phyloP scores from a whole-genome alignment of 1,140 invertebrate species.

The Carposina sasakii region DNA sequence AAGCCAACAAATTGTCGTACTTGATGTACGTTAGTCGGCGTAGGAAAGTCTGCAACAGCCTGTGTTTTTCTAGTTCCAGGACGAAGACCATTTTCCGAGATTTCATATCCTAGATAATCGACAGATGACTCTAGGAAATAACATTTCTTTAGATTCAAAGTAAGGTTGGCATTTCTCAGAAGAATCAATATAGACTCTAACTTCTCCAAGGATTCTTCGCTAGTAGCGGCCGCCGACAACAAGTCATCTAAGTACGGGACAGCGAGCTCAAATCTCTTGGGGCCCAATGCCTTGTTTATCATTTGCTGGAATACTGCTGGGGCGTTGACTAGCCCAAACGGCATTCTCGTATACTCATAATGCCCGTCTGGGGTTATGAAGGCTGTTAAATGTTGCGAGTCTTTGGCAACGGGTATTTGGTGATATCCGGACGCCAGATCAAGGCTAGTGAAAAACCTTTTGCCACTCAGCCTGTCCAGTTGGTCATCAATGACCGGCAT shows the following conservation, averaged over 20 bases:
- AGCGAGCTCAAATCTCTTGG: slow-evolving; percentile 5
- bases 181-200: slow-evolving; percentile 27
- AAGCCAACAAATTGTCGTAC: slow-evolving; percentile 35
- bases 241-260: slow-evolving; percentile 29
- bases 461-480: slow-evolving; percentile 17
- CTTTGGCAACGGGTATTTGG: background rate
- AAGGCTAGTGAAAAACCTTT: slow-evolving; percentile 21
- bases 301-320: slow-evolving; percentile 5
- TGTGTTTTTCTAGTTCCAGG: slow-evolving; percentile 29
- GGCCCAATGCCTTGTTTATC: slow-evolving; percentile 22
- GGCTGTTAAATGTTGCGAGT: slow-evolving; percentile 14
- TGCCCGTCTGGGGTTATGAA: slow-evolving; percentile 1
- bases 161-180: background rate
- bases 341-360: slow-evolving; percentile 1
- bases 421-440: slow-evolving; percentile 16
- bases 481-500: slow-evolving; percentile 13
- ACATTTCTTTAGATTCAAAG: slow-evolving; percentile 12
- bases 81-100: slow-evolving; percentile 20
- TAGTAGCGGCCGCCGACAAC: slow-evolving; percentile 12
- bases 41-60: slow-evolving; percentile 25
- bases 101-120: slow-evolving; percentile 23
- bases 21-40: slow-evolving; percentile 27
- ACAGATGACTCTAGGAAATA: slow-evolving; percentile 1
- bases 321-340: background rate
- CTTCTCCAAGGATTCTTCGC: slow-evolving; percentile 28